A percentile compares a stretch with the other conserved stretches of the same genome.
These are phyloP conservation scores for Varecia variegata DNA, from an alignment of 2,797 vertebrate genomes.

Conservation along the genomic window DNA sequence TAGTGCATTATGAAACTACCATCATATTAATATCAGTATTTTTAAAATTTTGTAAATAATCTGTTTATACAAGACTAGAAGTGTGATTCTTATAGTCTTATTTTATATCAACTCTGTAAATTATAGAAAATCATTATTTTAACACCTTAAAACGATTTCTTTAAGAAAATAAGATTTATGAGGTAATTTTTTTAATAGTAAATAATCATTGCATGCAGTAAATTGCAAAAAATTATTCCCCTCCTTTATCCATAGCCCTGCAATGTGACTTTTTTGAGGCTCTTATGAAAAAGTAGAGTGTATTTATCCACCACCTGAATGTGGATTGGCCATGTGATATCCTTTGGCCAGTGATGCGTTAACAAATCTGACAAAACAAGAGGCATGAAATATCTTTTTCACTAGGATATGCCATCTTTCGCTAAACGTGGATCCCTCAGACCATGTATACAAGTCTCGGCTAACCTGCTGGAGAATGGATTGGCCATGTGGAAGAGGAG, in stretches of 20 bases:
- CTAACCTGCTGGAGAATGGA: neutral
- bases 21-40: neutral
- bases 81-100: neutral
- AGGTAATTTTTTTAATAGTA: neutral
- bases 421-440: rapidly evolving
- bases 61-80: neutral
- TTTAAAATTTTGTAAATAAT: neutral
- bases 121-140: neutral
- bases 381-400: neutral
- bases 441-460: neutral
- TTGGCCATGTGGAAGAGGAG: rapidly evolving
- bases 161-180: neutral
- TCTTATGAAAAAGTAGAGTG: neutral
- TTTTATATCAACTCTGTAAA: neutral
- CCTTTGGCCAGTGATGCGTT: neutral
- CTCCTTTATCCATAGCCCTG: neutral
- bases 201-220: neutral
- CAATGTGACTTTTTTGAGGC: neutral
- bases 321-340: neutral
- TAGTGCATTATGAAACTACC: neutral
- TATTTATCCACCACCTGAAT: neutral
- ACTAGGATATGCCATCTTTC: neutral
- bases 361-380: neutral
- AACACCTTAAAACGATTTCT: neutral
- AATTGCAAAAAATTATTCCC: neutral